phyloP scores from a whole-genome alignment of 1,140 invertebrate species.

The Bactericera cockerelli region DNA sequence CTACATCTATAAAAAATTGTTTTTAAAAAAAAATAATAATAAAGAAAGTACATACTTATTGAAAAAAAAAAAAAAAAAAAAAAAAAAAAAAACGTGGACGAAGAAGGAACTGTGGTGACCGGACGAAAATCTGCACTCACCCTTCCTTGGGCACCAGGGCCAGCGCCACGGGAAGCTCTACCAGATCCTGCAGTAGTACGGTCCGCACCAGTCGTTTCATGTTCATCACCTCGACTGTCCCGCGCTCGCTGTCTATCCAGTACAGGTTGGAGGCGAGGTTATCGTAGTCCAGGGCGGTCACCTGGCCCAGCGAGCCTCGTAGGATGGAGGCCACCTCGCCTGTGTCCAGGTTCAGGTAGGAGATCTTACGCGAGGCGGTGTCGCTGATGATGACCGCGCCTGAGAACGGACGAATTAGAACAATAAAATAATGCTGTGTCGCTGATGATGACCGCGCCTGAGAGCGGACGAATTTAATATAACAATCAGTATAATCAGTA shows the following conservation, averaged over 20 bases:
- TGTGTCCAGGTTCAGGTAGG: conserved; percentile 27
- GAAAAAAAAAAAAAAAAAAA: conserved; percentile 14
- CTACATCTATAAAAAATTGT: too few species aligned
- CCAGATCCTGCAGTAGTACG: conserved; percentile 34
- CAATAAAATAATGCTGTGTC: conserved; percentile 16
- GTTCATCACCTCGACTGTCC: conserved; percentile 40
- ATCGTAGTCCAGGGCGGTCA: conserved; percentile 49
- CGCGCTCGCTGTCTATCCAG: conserved; percentile 38
- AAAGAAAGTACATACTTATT: too few species aligned
- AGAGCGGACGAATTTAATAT: conserved; percentile 8
- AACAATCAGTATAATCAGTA: too few species aligned
- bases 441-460: conserved; percentile 23
- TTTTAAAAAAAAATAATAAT: too few species aligned
- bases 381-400: conserved; percentile 24
- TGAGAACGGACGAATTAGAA: conserved; percentile 12
- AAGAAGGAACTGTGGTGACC: background rate
- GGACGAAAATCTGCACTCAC: conserved; percentile 27
- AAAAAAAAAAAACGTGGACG: conserved; percentile 12
- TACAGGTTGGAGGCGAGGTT: conserved; percentile 47
- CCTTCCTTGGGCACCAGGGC: conserved; percentile 44
- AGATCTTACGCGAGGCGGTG: conserved; percentile 22
- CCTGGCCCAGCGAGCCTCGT: conserved; percentile 32
- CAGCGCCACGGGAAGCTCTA: conserved; percentile 40
- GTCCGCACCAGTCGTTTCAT: conserved; percentile 37
- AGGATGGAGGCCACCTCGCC: conserved; percentile 28